A percentile compares a stretch with the other conserved stretches of the same genome.
Conservation (phyloP, 2,113 vertebrate genomes). For the Gopherus flavomarginatus region DNA sequence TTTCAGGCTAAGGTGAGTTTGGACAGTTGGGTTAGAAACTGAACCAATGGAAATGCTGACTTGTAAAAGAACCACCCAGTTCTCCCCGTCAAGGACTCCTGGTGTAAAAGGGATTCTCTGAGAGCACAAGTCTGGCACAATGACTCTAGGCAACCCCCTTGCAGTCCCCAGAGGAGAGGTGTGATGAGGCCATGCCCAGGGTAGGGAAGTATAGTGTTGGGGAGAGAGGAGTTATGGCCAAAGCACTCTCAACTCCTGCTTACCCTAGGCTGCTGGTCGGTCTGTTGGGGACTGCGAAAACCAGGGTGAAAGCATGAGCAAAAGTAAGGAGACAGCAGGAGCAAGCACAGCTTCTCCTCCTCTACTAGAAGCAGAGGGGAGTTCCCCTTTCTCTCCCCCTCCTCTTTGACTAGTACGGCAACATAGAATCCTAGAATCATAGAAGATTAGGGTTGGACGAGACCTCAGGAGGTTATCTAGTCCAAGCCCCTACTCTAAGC, state of each 20-base stretch:
- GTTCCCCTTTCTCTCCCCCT: background rate
- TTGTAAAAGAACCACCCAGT: background rate
- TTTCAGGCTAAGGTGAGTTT: background rate
- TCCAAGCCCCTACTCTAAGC: too few species aligned
- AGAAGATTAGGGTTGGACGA: too few species aligned
- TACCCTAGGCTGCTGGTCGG: background rate
- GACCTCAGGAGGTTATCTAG: too few species aligned
- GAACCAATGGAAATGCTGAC: background rate
- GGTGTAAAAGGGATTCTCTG: background rate
- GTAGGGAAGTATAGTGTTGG: background rate
- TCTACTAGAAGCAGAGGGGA: background rate
- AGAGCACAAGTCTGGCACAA: background rate
- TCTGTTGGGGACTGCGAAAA: background rate
- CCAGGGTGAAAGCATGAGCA: background rate
- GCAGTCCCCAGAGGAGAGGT: background rate
- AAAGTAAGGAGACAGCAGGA: background rate
- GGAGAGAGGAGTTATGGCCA: background rate
- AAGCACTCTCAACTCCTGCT: background rate
- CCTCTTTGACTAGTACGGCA: background rate
- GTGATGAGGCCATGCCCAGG: background rate
- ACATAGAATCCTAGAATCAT: background rate
- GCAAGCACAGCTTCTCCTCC: background rate
- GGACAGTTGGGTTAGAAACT: background rate
- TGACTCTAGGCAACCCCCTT: background rate
- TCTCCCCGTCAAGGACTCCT: background rate